Evolutionary conservation across 2,113 vertebrate genomes (phyloP), one percentile per base, ranked within the genome.

Genomic region (Hemiscyllium ocellatum): DNA sequence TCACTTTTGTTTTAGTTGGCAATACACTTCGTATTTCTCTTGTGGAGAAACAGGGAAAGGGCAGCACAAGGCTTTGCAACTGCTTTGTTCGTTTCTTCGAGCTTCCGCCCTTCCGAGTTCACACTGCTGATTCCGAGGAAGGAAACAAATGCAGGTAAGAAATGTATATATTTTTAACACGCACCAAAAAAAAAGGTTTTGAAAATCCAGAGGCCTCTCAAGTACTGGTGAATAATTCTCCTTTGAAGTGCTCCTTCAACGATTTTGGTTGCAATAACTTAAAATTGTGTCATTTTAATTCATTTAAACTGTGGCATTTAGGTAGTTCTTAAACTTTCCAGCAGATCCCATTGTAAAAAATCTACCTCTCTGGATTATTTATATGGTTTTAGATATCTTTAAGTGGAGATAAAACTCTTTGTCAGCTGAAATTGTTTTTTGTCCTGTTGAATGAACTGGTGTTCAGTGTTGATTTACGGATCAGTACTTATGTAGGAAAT

Each of bases 61-160:
- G 33, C 17, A 70, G 37, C 37, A 42, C 15, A 85, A 17, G 2
- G 50, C 29, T n/a, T 91, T 61, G 33, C 29, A 91, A n/a, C 61
- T n/a, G 13, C 33, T 91, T 33, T 37, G 33, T 37, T 33, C 3
- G 19, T 33, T n/a, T 22, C 15, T 13, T 13, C n/a, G 1, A 42
- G 17, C 80, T 37, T 19, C 80, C 17, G 4, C 80, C 72, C 70
- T 7, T 26, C 85, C n/a, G 61, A 61, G 33, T 93, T 93, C 20
- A 24, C 29, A 2, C 26, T n/a, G 33, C 26, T 50, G 13, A 29
- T 89, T 89, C 50, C 24, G 87, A 56, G 87, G 61, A 19, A 20
- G 89, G 89, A 42, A 66, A 93, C 61, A 93, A 66, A 93, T 93
- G 61, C 4, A 93, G 89, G 89, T 68, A 37, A 56, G 86, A 89